Evolutionary conservation across 2,113 vertebrate genomes (phyloP).

Genomic region (Nothocercus julius): DNA sequence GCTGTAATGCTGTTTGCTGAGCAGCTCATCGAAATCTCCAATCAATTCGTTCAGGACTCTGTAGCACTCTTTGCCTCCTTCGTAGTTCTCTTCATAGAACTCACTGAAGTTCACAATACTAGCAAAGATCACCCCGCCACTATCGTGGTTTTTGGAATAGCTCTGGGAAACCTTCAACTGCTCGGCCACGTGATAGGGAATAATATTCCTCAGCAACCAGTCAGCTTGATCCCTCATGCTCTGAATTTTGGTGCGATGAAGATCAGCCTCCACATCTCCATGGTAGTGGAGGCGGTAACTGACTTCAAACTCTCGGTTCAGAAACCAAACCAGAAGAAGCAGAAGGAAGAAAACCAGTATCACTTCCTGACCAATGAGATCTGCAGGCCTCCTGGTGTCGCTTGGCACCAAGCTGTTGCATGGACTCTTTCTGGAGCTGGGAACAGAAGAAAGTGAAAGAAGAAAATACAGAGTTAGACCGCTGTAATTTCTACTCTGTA

Average conservation of each 20-base stretch:
- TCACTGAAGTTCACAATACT: slow-evolving; percentile 99
- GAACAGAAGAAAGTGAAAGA: slow-evolving; percentile 16
- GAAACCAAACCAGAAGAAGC: slow-evolving; percentile 95
- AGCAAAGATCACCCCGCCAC: slow-evolving; percentile 94
- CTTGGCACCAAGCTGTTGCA: slow-evolving; percentile 48
- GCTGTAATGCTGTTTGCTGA: slow-evolving; percentile 86
- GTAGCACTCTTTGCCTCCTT: slow-evolving; percentile 98
- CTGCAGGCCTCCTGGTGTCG: slow-evolving; percentile 39
- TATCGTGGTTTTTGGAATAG: slow-evolving; percentile 98
- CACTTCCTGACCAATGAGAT: slow-evolving; percentile 85
- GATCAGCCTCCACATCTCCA: slow-evolving; percentile 93
- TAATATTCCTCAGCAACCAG: slow-evolving; percentile 97
- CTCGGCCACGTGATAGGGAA: slow-evolving; percentile 96
- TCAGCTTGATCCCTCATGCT: slow-evolving; percentile 96
- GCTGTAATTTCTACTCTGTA: background rate
- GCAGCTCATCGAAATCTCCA: slow-evolving; percentile 95
- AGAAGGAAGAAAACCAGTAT: slow-evolving; percentile 90
- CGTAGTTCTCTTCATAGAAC: slow-evolving; percentile 98
- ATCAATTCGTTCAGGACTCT: slow-evolving; percentile 96
- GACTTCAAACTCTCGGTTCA: slow-evolving; percentile 97
- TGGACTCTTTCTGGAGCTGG: slow-evolving; percentile 51
- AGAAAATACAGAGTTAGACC: background rate
- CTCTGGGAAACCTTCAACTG: slow-evolving; percentile 97
- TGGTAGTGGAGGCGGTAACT: slow-evolving; percentile 98
- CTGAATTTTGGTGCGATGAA: slow-evolving; percentile 96